Evolutionary conservation across 2,888 invertebrate genomes (phyloP), one percentile per base, ranked within the genome.

Genomic region (Unio pictorum): DNA sequence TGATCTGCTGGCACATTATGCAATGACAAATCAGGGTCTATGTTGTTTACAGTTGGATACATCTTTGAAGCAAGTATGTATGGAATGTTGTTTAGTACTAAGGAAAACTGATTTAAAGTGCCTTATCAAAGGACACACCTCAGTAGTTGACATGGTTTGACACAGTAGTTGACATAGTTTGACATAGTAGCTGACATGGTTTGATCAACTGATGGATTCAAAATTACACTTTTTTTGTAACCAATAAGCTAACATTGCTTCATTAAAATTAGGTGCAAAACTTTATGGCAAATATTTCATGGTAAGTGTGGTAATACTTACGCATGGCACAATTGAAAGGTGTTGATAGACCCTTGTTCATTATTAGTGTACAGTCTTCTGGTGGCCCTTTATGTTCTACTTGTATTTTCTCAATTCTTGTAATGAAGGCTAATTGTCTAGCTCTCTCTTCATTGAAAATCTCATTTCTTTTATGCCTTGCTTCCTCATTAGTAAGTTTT

Each of bases 281-380:
- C 58, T 11, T 45, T 45, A 11, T 45, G 2, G 1, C 11, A 45
- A 45, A 45, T 62, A 28, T 15, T 23, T n/a, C 8, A 56, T 28
- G 28, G 5, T 23, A 34, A 28, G 1, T n/a, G 23, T n/a, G n/a
- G n/a, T 23, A 56, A 18, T 28, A 90, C 93, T 92, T 91, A 95
- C 95, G 97, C 92, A 93, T 94, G 3, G 97, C 96, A 91, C 97
- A 97, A 87, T 98, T 95, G 84, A 93, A 94, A 0, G 98, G 98
- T 1, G 98, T 98, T 0, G 98, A 98, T 15, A 98, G 90, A 78
- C 93, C 92, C 88, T 95, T 95, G 89, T 99, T 99, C 97, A 99
- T 97, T 30, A 95, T 89, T 69, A 98, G 90, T 1, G 93, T 93
- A 34, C 93, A 92, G 82, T 94, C 93, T 84, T 95, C 93, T 0